phyloP scores from a whole-genome alignment of 2,888 invertebrate species.

The Nemotelus pantherinus region DNA sequence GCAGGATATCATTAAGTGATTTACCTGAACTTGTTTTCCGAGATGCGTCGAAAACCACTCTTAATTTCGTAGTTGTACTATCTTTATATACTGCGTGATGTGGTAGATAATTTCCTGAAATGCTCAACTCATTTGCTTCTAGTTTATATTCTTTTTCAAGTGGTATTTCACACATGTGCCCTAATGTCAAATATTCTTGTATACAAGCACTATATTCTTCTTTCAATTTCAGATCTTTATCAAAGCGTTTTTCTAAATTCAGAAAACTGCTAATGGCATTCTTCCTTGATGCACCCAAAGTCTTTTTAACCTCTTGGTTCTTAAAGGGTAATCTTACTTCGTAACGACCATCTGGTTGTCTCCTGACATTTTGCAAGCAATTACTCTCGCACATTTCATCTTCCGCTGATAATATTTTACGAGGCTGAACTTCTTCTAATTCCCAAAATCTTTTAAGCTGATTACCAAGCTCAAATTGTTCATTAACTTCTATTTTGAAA shows the following conservation, averaged over 20 bases:
- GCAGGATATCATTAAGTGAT: constrained; percentile 5
- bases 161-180: background rate
- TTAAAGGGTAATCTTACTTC: background rate
- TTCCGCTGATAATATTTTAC: too few relatives aligned
- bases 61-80: background rate
- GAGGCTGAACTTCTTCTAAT: too few relatives aligned
- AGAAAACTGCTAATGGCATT: background rate
- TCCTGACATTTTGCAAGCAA: too few relatives aligned
- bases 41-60: constrained; percentile 23
- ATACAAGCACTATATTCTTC: background rate
- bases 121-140: background rate
- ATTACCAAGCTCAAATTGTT: too few relatives aligned
- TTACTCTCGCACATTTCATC: too few relatives aligned
- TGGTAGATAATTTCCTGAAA: background rate
- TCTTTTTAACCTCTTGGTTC: background rate
- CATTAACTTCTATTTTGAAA: too few relatives aligned
- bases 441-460: too few relatives aligned
- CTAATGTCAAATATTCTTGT: background rate
- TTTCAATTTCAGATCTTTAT: background rate
- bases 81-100: constrained; percentile 18
- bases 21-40: background rate
- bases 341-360: too few relatives aligned
- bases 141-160: background rate
- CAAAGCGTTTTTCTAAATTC: background rate
- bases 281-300: background rate